Evolutionary conservation across 1,140 invertebrate species (phyloP).

Genomic region (Hormaphis cornu): DNA sequence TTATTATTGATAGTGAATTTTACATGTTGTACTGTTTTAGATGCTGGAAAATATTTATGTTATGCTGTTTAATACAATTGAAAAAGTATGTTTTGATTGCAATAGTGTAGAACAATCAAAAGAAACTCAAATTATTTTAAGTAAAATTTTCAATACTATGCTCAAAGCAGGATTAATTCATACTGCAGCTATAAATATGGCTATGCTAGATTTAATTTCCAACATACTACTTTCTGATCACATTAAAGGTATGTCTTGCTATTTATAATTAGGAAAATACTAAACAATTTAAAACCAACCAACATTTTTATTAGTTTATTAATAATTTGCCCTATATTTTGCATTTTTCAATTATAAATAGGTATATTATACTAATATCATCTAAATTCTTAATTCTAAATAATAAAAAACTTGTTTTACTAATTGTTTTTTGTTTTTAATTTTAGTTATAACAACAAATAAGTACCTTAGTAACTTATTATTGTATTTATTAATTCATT

Average conservation of each 20-base stretch:
- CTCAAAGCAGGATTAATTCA: conserved; percentile 1
- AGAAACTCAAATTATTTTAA: neutral
- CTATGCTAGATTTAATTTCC: conserved; percentile 2
- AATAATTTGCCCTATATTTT: too few relatives aligned
- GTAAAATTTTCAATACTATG: conserved; percentile 2
- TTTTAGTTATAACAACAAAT: too few relatives aligned
- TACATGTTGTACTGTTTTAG: neutral
- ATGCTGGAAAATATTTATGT: conserved; percentile 9
- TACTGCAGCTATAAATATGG: conserved; percentile 4
- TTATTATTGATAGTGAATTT: neutral
- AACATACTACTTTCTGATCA: conserved; percentile 10
- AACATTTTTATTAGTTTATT: too few relatives aligned
- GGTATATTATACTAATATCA: too few relatives aligned
- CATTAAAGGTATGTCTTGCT: conserved; percentile 10
- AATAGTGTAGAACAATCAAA: neutral
- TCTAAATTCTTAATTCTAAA: too few relatives aligned
- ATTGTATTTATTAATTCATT: too few relatives aligned
- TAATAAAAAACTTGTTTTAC: too few relatives aligned
- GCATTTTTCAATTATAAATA: too few relatives aligned
- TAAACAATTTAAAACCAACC: too few relatives aligned
- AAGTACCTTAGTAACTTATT: too few relatives aligned
- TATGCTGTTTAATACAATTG: conserved; percentile 3
- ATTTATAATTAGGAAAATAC: neutral
- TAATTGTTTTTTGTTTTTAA: too few relatives aligned
- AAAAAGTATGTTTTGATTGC: neutral